These are phyloP conservation scores for Galago senegalensis DNA, from an alignment of 2,797 vertebrate species.

Conservation along the genomic window DNA sequence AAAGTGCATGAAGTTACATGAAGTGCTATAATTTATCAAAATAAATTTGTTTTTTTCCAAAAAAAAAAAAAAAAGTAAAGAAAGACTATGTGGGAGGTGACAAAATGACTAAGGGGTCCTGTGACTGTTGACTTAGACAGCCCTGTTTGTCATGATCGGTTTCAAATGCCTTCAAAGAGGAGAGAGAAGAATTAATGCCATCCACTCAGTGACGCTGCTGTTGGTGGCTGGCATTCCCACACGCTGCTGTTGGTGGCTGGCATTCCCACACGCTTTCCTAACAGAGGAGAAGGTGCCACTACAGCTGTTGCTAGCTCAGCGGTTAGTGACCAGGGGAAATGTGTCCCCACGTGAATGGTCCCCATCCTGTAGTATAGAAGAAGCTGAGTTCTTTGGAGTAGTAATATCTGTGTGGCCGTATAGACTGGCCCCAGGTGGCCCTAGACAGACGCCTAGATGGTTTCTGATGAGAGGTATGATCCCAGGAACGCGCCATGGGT, in stretches of 20 bases:
- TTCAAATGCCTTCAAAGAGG: conserved; percentile 14
- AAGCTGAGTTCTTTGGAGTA: not conserved
- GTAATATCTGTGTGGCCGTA: not conserved
- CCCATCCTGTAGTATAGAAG: not conserved
- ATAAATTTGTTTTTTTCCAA: not conserved
- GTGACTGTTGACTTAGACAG: not conserved
- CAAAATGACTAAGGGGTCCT: not conserved
- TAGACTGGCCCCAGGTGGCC: not conserved
- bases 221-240: not conserved
- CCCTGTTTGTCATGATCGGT: not conserved
- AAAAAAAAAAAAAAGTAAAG: no score
- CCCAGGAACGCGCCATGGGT: not conserved
- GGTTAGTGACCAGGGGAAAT: no score
- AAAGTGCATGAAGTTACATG: not conserved
- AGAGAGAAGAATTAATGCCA: not conserved
- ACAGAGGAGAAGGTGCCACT: not conserved
- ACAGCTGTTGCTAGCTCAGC: no score
- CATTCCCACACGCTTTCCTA: not conserved
- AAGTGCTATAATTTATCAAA: not conserved
- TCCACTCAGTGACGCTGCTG: not conserved
- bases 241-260: not conserved
- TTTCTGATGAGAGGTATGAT: not conserved
- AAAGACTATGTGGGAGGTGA: not conserved
- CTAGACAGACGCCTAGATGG: not conserved
- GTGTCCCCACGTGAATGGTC: not conserved